Base-by-base conservation (phyloP, 2,888 invertebrate genomes). In the Polydrusus pterygomalis region DNA sequence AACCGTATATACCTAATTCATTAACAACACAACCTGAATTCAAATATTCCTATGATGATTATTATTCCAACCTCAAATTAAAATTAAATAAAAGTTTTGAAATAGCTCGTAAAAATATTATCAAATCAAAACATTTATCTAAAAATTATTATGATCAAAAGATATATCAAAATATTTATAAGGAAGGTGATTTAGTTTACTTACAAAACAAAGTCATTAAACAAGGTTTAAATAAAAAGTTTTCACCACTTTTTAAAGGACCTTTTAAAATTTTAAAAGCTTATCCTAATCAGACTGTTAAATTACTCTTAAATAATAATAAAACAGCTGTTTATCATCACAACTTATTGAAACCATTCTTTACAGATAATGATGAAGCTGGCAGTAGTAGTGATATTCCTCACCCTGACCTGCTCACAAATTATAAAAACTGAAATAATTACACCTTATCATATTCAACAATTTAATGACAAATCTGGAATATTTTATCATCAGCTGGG, bases 1-100 rank as follows among this genome's bases (percentile, higher is more conserved):
- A 84, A 77, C 81, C 85, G 0, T 76, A 20, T 9, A 75, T 85
- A 11, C 84, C 86, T 2, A 74, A 70, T 73, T 81, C 83, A 10
- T 43, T 82, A 64, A 77, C 40, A 15, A 9, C 20, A 25, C 10
- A 20, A n/a, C 43, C 81, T 25, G 79, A 83, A 74, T 81, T 81
- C 58, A 80, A 78, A 68, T 83, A 82, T 13, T 34, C 72, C 15
- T 74, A 83, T 62, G 82, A 82, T 43, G 78, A 81, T 62, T 83
- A 81, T 54, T 34, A 78, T 11, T 63, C 69, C 20, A 70, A 80
- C 17, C 56, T 83, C 11, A 79, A 73, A 71, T 67, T 79, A 18
- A 81, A 80, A 80, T 54, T 82, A 62, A 77, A 78, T 43, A 77
- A 75, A 67, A 75, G 80, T 17, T 79, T 76, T 34, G 73, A 81